Evolutionary conservation across 2,888 invertebrate species (phyloP), one percentile per base, ranked within the genome.

Genomic region (Nemapogon koenigi): DNA sequence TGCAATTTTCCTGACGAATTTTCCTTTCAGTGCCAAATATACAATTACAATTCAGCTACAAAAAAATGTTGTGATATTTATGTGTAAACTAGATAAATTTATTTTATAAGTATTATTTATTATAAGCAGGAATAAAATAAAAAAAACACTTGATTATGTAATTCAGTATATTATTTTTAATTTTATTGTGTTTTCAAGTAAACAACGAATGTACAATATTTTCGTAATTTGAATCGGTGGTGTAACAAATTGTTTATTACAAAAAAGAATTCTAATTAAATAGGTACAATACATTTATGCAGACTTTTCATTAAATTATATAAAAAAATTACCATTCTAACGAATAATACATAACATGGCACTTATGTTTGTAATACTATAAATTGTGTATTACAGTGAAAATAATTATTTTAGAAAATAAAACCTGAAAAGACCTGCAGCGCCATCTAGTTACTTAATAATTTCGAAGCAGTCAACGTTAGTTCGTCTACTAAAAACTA

Each of bases 281-380:
- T n/a, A n/a, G n/a, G n/a, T n/a, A n/a, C n/a, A n/a, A n/a, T n/a
- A n/a, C n/a, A n/a, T n/a, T n/a, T n/a, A n/a, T n/a, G n/a, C n/a
- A n/a, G n/a, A n/a, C n/a, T n/a, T n/a, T n/a, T n/a, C n/a, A n/a
- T n/a, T n/a, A n/a, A n/a, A n/a, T n/a, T n/a, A n/a, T n/a, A n/a
- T n/a, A n/a, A n/a, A n/a, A n/a, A n/a, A n/a, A n/a, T n/a, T n/a
- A n/a, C n/a, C n/a, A n/a, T n/a, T n/a, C n/a, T 16, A 19, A 18
- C 19, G 11, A 33, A 33, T 13, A 33, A 19, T 33, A 16, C n/a
- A 33, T 19, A 17, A 33, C 33, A 33, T 33, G 33, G 33, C 33
- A 33, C 33, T 11, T 33, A n/a, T n/a, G n/a, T n/a, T 18, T 33
- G 16, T 31, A 15, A 15, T 19, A 8, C 13, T 19, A 4, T 16